Conservation (phyloP, 2,888 invertebrate species). For the Aphidoletes aphidimyza region DNA sequence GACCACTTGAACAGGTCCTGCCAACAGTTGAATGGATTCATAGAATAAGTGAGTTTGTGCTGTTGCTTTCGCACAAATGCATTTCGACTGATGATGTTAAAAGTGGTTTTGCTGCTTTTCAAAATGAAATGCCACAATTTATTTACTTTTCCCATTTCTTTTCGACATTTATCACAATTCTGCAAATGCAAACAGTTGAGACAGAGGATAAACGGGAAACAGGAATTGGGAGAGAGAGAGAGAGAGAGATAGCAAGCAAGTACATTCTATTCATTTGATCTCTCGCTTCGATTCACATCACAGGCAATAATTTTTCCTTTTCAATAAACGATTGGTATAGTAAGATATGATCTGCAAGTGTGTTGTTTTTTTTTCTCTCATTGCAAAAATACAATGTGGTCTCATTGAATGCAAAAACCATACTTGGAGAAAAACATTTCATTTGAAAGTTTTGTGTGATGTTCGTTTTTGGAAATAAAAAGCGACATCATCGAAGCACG, state of each 20-base stretch:
- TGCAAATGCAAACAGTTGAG: not conserved
- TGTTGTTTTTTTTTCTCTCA: too few species aligned
- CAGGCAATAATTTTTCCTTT: not conserved
- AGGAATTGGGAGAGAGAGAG: too few species aligned
- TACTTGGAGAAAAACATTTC: not conserved
- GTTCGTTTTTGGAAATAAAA: too few species aligned
- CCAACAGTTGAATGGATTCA: slow-evolving; percentile 33
- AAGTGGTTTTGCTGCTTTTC: not conserved
- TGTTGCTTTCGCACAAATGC: not conserved
- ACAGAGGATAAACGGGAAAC: not conserved
- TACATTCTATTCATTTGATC: not conserved
- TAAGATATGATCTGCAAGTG: slow-evolving; percentile 26
- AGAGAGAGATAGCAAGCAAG: too few species aligned
- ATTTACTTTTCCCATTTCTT: slow-evolving; percentile 29
- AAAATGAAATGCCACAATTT: slow-evolving; percentile 34
- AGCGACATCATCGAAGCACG: too few species aligned
- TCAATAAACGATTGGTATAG: slow-evolving; percentile 1
- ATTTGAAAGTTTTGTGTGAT: not conserved
- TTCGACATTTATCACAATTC: slow-evolving; percentile 15
- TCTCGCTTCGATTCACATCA: not conserved
- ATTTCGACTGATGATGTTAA: not conserved
- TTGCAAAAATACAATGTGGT: not conserved
- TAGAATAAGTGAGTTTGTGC: not conserved
- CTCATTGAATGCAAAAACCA: not conserved
- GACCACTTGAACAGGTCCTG: too few species aligned